phyloP scores from a whole-genome alignment of 2,888 invertebrate species.

The Iphiclides podalirius region DNA sequence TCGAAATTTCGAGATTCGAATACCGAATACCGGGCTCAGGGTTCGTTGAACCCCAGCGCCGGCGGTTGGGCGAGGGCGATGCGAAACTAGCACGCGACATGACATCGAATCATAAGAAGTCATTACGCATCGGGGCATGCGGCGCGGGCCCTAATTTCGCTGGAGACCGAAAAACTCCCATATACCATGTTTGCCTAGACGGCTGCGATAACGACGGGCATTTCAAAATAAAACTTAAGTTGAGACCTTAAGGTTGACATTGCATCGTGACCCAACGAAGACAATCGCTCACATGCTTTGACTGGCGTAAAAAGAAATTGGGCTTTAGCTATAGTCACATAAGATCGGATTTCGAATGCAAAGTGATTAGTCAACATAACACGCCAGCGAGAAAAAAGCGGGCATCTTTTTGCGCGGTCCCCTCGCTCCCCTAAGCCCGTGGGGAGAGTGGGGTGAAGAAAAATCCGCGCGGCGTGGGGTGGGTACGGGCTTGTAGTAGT shows the following conservation, averaged over 20 bases:
- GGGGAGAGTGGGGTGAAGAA: conserved; percentile 62
- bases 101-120: conserved; percentile 78
- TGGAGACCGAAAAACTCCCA: conserved; percentile 57
- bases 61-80: conserved; percentile 57
- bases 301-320: conserved; percentile 28
- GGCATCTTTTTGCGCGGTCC: conserved; percentile 73
- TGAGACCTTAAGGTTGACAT: conserved; percentile 30
- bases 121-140: conserved; percentile 69
- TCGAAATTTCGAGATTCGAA: conserved; percentile 36
- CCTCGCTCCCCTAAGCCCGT: conserved; percentile 60
- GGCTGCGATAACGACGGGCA: conserved; percentile 40
- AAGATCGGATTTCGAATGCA: conserved; percentile 36
- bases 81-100: conserved; percentile 63
- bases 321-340: conserved; percentile 18
- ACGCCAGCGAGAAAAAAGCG: conserved; percentile 67
- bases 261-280: conserved; percentile 33
- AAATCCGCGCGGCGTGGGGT: conserved; percentile 56
- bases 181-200: conserved; percentile 61
- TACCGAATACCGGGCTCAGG: conserved; percentile 36
- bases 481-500: conserved; percentile 58
- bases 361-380: conserved; percentile 57
- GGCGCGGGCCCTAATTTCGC: conserved; percentile 62
- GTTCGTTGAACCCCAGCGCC: conserved; percentile 45
- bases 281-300: conserved; percentile 67
- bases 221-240: conserved; percentile 35